A percentile compares a stretch with the other conserved stretches of the same genome.
Conservation (phyloP, 2,113 vertebrate species). For the Phaethornis superciliosus region DNA sequence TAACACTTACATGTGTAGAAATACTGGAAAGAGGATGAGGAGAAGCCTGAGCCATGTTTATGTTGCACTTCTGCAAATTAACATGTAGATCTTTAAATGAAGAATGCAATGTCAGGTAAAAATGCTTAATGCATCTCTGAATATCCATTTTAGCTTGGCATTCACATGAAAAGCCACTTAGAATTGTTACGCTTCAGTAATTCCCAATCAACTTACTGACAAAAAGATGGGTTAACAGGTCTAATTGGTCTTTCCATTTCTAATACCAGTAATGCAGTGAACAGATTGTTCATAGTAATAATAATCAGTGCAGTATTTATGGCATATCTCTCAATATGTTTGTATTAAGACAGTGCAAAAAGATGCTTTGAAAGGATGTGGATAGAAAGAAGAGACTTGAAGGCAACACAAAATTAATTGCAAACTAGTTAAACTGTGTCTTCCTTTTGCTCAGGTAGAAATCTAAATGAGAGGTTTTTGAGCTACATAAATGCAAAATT, state of each 20-base stretch:
- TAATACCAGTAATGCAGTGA: conserved; percentile 52
- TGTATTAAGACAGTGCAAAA: conserved; percentile 18
- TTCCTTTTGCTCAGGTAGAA: background rate
- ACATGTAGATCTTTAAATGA: conserved; percentile 39
- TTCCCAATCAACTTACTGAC: conserved; percentile 61
- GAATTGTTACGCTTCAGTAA: conserved; percentile 50
- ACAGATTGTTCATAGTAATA: conserved; percentile 51
- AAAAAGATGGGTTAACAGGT: conserved; percentile 66
- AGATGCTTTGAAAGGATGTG: background rate
- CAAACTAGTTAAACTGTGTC: background rate
- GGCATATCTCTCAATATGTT: conserved; percentile 40
- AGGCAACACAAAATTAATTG: background rate
- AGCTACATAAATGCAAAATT: background rate
- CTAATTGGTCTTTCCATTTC: conserved; percentile 66
- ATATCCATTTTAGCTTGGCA: conserved; percentile 62
- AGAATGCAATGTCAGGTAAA: conserved; percentile 31
- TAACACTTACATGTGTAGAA: background rate
- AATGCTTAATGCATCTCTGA: conserved; percentile 63
- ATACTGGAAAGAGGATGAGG: background rate
- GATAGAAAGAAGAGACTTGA: background rate
- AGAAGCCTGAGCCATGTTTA: conserved; percentile 12
- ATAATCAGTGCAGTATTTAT: conserved; percentile 52
- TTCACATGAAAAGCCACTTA: conserved; percentile 64
- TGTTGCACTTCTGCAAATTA: conserved; percentile 34
- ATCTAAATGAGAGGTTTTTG: background rate